Evolutionary conservation across 23 tunicate species (phyloP).

Genomic region (Halocynthia roretzi): DNA sequence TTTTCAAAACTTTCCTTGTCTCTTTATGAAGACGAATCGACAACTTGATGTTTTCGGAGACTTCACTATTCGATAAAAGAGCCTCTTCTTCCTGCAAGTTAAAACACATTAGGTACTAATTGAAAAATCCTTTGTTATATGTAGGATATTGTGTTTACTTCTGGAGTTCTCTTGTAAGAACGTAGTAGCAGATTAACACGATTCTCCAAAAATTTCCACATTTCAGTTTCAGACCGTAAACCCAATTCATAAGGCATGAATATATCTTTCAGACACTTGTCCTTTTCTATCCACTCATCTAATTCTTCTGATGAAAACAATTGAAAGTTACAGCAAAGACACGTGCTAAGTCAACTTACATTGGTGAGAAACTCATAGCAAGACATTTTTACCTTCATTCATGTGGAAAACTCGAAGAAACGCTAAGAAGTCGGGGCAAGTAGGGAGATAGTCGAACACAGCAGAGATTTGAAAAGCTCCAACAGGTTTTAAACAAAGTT

Average conservation of each 20-base stretch:
- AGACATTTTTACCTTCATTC: constrained; percentile 32
- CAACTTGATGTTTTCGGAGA: constrained; percentile 1
- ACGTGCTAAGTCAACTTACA: not conserved
- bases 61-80: not conserved
- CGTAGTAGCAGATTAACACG: constrained; percentile 44
- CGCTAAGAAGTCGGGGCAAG: constrained; percentile 39
- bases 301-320: constrained; percentile 33
- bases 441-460: constrained; percentile 43
- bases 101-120: not conserved
- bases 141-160: not conserved
- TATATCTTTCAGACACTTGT: constrained; percentile 28
- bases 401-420: constrained; percentile 86
- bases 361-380: not conserved
- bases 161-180: constrained; percentile 22
- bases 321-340: not conserved
- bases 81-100: constrained; percentile 4
- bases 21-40: constrained; percentile 6
- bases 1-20: not conserved
- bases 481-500: constrained; percentile 27
- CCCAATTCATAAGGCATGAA: constrained; percentile 14
- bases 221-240: constrained; percentile 30
- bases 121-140: not conserved
- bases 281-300: constrained; percentile 45
- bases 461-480: constrained; percentile 44
- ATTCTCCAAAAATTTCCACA: constrained; percentile 73